These are phyloP conservation scores for Choloepus hoffmanni DNA, from an alignment of 2,113 vertebrate genomes.

Conservation along the genomic window DNA sequence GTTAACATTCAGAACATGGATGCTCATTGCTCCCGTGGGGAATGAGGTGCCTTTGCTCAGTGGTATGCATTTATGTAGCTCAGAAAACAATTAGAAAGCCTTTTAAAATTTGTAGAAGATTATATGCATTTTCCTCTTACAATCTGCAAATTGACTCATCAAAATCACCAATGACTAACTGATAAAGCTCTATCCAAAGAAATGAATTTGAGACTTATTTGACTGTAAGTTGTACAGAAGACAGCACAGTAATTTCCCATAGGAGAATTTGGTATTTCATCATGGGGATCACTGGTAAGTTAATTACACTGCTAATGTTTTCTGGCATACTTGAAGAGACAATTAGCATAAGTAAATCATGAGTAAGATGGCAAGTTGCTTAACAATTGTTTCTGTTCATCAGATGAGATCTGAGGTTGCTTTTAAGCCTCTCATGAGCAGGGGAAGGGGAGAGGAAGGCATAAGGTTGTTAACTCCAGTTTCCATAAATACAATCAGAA, in stretches of 20 bases:
- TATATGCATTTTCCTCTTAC: slow-evolving; percentile 7
- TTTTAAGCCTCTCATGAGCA: slow-evolving; percentile 49
- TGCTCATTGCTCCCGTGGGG: neutral
- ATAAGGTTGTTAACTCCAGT: neutral
- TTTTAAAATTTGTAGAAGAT: neutral
- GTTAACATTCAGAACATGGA: neutral
- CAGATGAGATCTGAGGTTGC: slow-evolving; percentile 70
- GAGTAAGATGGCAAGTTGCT: slow-evolving; percentile 85
- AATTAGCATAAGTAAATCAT: slow-evolving; percentile 87
- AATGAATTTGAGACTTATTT: slow-evolving; percentile 81
- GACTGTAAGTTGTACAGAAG: slow-evolving; percentile 78
- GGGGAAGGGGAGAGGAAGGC: neutral
- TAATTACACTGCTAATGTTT: slow-evolving; percentile 87
- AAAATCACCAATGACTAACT: slow-evolving; percentile 83
- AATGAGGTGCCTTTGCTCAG: neutral
- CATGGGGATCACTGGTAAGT: slow-evolving; percentile 85
- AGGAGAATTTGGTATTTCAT: slow-evolving; percentile 85
- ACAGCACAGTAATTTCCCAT: slow-evolving; percentile 84
- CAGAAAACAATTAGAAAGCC: slow-evolving; percentile 38
- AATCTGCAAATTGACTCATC: slow-evolving; percentile 84
- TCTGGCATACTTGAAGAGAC: slow-evolving; percentile 84
- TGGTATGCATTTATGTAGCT: neutral
- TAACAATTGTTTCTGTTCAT: slow-evolving; percentile 80
- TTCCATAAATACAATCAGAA: slow-evolving; percentile 41
- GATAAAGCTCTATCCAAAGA: slow-evolving; percentile 80